Evolutionary conservation across 2,113 vertebrate genomes (phyloP), one percentile per base, ranked within the genome.

Genomic region (Nibea coibor): DNA sequence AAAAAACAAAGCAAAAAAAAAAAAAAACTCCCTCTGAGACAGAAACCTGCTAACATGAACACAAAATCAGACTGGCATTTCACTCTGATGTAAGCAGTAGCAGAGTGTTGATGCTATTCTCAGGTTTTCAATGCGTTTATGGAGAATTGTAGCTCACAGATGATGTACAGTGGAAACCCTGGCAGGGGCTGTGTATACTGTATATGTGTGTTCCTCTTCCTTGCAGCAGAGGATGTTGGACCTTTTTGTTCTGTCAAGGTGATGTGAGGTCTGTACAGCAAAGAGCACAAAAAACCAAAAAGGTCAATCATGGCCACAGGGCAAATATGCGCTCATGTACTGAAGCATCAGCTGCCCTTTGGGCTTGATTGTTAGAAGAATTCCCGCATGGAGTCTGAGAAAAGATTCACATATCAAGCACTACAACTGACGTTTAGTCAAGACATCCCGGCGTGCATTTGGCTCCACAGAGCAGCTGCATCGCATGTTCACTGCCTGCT

Each of bases 271-370:
- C 53, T 72, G 39, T 19, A 64, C n/a, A 47, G 57, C 26, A 67
- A 58, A 71, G 31, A 75, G 47, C 57, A 45, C 8, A 51, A 54
- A 54, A 35, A 68, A 72, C 8, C 35, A 64, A 80, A 64, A 83
- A 85, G 69, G 80, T 66, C 71, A 76, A 17, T 66, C 45, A 51
- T 57, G 39, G 57, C 84, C 67, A 51, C 57, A 61, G 70, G 78
- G 71, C 57, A 64, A 64, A 58, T 4, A 2, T 31, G 2, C n/a
- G 28, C 24, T 67, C 57, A 10, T 50, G 20, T 35, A 72, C 28
- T 69, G 35, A 62, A 72, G 51, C 56, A 9, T 72, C 47, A 22
- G 8, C 22, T 71, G 45, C 20, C 45, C 58, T 69, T 56, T 85
- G 51, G 71, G 62, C 45, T 65, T 35, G 51, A 56, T 47, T 82